These are phyloP conservation scores for Alethe castanea DNA, from an alignment of 2,113 vertebrate genomes.

Conservation along the genomic window DNA sequence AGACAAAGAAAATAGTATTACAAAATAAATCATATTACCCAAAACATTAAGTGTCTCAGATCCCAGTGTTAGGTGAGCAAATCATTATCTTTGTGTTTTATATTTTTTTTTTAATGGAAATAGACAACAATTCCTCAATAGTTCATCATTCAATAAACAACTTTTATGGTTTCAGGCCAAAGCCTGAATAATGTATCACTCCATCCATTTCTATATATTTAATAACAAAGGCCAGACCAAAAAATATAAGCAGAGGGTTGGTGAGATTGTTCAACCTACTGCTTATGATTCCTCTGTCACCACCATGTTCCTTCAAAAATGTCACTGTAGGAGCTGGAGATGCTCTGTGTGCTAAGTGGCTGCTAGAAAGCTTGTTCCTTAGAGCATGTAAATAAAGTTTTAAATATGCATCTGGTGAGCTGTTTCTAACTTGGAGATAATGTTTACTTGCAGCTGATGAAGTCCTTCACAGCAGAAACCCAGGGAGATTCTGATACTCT, in stretches of 20 bases:
- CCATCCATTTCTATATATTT: background rate
- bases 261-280: background rate
- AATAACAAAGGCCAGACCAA: background rate
- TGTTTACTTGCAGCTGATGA: background rate
- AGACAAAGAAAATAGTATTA: background rate
- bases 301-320: background rate
- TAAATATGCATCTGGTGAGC: background rate
- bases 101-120: accelerated
- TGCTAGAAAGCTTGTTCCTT: background rate
- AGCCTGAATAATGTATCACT: background rate
- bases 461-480: background rate
- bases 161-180: background rate
- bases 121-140: background rate
- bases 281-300: background rate
- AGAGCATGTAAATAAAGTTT: background rate
- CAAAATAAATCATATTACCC: background rate
- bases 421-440: background rate
- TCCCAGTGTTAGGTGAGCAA: background rate
- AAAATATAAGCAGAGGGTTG: background rate
- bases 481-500: background rate
- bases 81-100: background rate
- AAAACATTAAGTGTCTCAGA: background rate
- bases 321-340: background rate
- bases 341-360: background rate
- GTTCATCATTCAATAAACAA: background rate